Evolutionary conservation across 2,113 vertebrate genomes (phyloP).

Genomic region (Athene cunicularia): DNA sequence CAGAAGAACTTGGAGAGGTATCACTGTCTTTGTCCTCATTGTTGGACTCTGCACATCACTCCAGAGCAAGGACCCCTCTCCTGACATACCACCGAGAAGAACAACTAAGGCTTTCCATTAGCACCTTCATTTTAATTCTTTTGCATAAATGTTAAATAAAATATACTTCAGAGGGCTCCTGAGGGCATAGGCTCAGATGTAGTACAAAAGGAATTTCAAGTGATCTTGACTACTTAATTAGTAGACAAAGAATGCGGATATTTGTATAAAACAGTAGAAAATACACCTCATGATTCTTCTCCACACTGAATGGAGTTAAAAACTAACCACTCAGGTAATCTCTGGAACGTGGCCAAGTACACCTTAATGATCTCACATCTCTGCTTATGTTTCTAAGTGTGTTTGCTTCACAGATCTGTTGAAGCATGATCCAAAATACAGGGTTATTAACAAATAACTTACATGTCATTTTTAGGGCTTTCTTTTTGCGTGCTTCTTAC

Average conservation of each 20-base stretch:
- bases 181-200: not conserved
- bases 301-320: not conserved
- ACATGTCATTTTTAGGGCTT: not conserved
- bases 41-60: not conserved
- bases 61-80: not conserved
- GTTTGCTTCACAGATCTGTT: not conserved
- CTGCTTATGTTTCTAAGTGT: not conserved
- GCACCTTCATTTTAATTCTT: not conserved
- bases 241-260: not conserved
- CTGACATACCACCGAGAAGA: not conserved
- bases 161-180: not conserved
- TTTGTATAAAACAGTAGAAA: not conserved
- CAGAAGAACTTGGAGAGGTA: not conserved
- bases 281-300: not conserved
- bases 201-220: not conserved
- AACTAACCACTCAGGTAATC: not conserved
- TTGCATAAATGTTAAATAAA: not conserved
- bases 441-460: not conserved
- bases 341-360: not conserved
- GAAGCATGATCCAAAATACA: not conserved
- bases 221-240: not conserved
- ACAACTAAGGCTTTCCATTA: not conserved
- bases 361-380: not conserved
- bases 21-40: not conserved
- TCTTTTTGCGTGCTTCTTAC: not conserved